Conservation (phyloP, 2,113 vertebrate species). For the Bucco capensis region DNA sequence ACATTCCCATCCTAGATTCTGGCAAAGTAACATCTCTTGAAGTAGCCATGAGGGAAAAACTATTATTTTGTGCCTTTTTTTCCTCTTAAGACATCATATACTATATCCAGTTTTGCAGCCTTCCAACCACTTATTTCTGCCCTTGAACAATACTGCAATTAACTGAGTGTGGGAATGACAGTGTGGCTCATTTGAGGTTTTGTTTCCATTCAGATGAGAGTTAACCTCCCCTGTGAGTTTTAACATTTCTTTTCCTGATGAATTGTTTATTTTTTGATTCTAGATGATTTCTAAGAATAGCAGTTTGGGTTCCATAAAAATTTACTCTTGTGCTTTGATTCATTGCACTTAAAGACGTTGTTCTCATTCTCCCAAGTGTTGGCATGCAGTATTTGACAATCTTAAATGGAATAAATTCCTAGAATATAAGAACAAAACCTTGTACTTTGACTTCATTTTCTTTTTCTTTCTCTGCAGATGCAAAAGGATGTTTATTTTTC, state of each 20-base stretch:
- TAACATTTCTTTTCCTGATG: conserved; percentile 11
- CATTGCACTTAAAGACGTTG: conserved; percentile 17
- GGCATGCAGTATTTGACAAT: conserved; percentile 40
- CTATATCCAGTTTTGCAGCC: neutral
- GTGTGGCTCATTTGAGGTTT: conserved; percentile 21
- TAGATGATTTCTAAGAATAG: conserved; percentile 52
- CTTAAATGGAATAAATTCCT: conserved; percentile 30
- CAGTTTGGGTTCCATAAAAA: neutral
- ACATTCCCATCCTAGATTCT: neutral
- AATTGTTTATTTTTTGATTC: conserved; percentile 51
- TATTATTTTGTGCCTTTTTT: neutral
- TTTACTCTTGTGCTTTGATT: conserved; percentile 36
- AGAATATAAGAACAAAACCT: conserved; percentile 36
- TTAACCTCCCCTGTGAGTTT: neutral
- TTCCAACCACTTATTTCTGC: neutral
- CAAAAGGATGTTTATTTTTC: conserved; percentile 41
- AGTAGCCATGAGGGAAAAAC: neutral
- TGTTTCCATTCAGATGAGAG: conserved; percentile 25
- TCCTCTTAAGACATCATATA: neutral
- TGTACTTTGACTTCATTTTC: neutral
- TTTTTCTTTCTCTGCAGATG: neutral
- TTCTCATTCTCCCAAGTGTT: conserved; percentile 23
- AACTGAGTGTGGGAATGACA: conserved; percentile 7
- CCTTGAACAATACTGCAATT: neutral
- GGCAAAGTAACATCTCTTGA: neutral